Evolutionary conservation across 2,113 vertebrate species (phyloP), one percentile per base, ranked within the genome.

Genomic region (Todiramphus chloris): DNA sequence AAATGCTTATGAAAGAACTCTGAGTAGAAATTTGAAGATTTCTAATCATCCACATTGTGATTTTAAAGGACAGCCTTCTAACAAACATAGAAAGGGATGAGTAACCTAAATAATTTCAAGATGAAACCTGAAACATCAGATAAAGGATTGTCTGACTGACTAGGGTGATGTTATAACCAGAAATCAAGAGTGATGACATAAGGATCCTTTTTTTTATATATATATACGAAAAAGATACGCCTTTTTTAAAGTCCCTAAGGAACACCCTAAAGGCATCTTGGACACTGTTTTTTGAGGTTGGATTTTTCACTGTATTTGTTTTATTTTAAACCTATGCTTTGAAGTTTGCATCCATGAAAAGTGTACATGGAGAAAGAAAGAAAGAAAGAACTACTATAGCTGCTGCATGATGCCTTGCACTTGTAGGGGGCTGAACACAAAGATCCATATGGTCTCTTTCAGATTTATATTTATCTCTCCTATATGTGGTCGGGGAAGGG

Each of bases 201-300:
- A 35, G 5, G n/a, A 66, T 55, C 0, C 3, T 11, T 64, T 37
- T 33, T 12, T 13, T 7, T 16, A 3, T 13, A 10, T 16, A 3
- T 16, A 2, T 6, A 35, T 16, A 59, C 33, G 20, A 41, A 69
- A 46, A 44, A 11, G 0, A 1, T 43, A n/a, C 10, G 37, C 4
- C 2, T 31, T 48, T 64, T 55, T 74, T 39, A 8, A 30, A 63
- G 12, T 72, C 8, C 21, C 9, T 70, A 11, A 81, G 41, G 19
- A 92, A 13, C 15, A 66, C 2, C 7, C 7, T 64, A n/a, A 86
- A 56, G 3, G 2, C n/a, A n/a, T 39, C 70, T 59, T 75, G 46
- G 14, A 59, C 41, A 78, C 41, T 31, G 25, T 41, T 75, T 78
- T 21, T 18, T 63, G 16, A 67, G 11, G 7, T 7, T 90, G 63